Percentiles rank a stretch among this genome's conserved stretches.
Evolutionary conservation across 2,888 invertebrate genomes (phyloP).

Genomic region (Eudemis profundana): DNA sequence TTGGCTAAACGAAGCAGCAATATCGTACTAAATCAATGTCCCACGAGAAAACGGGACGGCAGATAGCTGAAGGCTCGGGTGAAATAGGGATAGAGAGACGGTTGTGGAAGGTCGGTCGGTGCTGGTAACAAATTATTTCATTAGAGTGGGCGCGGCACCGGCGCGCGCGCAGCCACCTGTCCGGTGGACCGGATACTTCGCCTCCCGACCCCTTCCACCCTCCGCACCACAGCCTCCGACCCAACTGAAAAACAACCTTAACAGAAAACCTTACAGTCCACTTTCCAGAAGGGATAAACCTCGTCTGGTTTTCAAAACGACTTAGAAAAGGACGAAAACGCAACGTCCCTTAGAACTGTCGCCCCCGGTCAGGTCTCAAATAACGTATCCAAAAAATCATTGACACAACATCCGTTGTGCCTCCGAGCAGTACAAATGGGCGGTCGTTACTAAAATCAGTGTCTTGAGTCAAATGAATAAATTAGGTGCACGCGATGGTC

Average conservation of each 20-base stretch:
- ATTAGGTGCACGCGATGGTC: constrained; percentile 59
- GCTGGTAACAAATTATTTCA: constrained; percentile 76
- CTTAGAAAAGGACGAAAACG: constrained; percentile 49
- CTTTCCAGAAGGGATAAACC: neutral
- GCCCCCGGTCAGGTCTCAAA: constrained; percentile 59
- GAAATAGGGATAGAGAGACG: constrained; percentile 63
- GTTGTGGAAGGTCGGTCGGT: constrained; percentile 77
- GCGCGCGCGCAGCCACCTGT: constrained; percentile 74
- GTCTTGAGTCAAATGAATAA: constrained; percentile 54
- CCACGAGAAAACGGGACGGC: constrained; percentile 18
- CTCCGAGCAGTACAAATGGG: constrained; percentile 57
- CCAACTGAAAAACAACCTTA: constrained; percentile 36
- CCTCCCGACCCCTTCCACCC: constrained; percentile 57
- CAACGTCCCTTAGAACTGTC: constrained; percentile 53
- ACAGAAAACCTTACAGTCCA: constrained; percentile 16
- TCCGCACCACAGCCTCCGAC: constrained; percentile 43
- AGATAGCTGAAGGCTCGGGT: constrained; percentile 29
- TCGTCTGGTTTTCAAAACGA: constrained; percentile 42
- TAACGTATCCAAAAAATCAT: constrained; percentile 60
- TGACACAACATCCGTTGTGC: constrained; percentile 58
- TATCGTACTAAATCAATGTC: constrained; percentile 30
- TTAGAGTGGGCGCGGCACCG: constrained; percentile 74
- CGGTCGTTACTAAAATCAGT: constrained; percentile 54
- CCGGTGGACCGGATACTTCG: constrained; percentile 76
- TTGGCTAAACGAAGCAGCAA: constrained; percentile 19